Evolutionary conservation across 2,113 vertebrate species (phyloP).

Genomic region (cattle (Bos taurus)): ARS-UCD2.0 NC_037328.1:110732501-110733000

Average conservation of each 20-base stretch:
- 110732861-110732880: neutral
- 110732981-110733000: conserved; percentile 17
- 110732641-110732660: conserved; percentile 40
- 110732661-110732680: conserved; percentile 6
- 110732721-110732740: neutral
- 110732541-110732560: conserved; percentile 28
- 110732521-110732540: neutral
- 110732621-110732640: conserved; percentile 40
- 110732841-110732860: neutral
- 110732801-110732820: neutral
- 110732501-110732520: neutral
- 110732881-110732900: neutral
- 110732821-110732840: neutral
- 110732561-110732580: neutral
- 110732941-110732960: conserved; percentile 20
- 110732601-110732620: conserved; percentile 49
- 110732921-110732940: neutral
- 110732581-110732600: conserved; percentile 36
- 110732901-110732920: neutral
- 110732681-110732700: neutral
- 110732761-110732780: neutral
- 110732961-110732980: neutral
- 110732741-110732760: neutral
- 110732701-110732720: neutral
- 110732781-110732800: neutral